These are phyloP conservation scores for Oegoconia quadripuncta DNA, from an alignment of 2,888 invertebrate species.

Conservation along the genomic window DNA sequence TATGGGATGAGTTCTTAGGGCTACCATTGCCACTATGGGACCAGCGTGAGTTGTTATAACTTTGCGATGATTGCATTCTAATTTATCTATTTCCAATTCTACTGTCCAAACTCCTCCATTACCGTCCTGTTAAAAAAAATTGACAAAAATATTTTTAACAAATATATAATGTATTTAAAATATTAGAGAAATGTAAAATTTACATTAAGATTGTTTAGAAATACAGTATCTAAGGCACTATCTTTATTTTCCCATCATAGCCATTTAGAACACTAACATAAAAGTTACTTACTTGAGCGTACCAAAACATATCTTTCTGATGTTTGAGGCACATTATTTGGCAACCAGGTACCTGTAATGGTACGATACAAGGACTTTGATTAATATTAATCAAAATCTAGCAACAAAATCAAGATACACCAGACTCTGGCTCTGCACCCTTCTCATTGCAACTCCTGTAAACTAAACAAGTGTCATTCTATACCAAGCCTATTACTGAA, in stretches of 20 bases:
- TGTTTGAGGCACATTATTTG: constrained; percentile 69
- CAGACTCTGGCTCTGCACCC: neutral
- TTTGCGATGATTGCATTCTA: constrained; percentile 58
- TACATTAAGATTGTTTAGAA: neutral
- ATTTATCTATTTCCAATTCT: constrained; percentile 66
- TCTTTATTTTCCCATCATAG: too few species aligned
- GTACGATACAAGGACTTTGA: too few species aligned
- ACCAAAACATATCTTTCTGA: constrained; percentile 80
- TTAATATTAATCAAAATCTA: too few species aligned
- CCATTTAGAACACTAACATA: neutral
- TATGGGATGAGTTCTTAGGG: constrained; percentile 84
- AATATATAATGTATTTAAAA: too few species aligned
- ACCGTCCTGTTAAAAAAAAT: constrained; percentile 83
- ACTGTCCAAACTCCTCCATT: constrained; percentile 85
- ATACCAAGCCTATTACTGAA: too few species aligned
- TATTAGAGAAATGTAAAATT: too few species aligned
- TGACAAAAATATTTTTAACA: constrained; percentile 3
- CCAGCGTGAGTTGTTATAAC: constrained; percentile 88
- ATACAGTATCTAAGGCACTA: too few species aligned
- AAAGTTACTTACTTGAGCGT: constrained; percentile 84
- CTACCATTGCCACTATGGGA: constrained; percentile 82
- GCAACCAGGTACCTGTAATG: constrained; percentile 60
- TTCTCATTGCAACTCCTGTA: neutral
- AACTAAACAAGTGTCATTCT: neutral
- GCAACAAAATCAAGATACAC: too few species aligned